A percentile compares a stretch with the other conserved stretches of the same genome.
Evolutionary conservation across 2,888 invertebrate genomes (phyloP).

Genomic region (Lobophora halterata): DNA sequence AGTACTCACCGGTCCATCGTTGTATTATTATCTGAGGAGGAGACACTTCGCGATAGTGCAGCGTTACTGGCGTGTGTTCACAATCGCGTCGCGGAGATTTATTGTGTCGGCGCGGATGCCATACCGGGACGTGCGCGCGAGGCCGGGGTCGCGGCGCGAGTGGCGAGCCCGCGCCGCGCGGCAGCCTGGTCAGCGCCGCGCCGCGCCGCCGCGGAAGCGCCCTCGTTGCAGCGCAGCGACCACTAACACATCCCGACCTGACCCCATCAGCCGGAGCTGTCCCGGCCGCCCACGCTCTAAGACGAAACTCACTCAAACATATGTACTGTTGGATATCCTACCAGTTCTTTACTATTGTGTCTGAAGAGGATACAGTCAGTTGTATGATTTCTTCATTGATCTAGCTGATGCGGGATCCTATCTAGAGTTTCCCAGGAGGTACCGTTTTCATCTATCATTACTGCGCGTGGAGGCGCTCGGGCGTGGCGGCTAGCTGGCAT

Average conservation of each 20-base stretch:
- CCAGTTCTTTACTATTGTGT: no score
- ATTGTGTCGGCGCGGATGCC: conserved; percentile 48
- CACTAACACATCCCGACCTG: conserved; percentile 24
- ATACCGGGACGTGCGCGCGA: conserved; percentile 55
- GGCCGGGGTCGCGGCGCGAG: conserved; percentile 63
- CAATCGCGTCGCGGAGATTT: conserved; percentile 51
- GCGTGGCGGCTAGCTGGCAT: conserved; percentile 15
- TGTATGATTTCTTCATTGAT: no score
- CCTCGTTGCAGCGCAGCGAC: conserved; percentile 22
- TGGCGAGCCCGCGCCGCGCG: conserved; percentile 38
- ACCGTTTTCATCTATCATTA: conserved; percentile 3
- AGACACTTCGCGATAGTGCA: conserved; percentile 29
- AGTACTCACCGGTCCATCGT: conserved; percentile 52
- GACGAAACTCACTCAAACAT: neutral
- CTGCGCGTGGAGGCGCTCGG: conserved; percentile 9
- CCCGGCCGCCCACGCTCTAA: no score
- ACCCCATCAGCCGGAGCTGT: conserved; percentile 15
- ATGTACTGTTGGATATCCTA: neutral
- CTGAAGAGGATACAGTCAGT: no score
- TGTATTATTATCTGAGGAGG: conserved; percentile 25
- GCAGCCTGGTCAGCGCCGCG: conserved; percentile 29
- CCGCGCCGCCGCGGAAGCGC: conserved; percentile 26
- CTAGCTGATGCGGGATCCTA: neutral
- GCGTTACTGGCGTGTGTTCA: conserved; percentile 41
- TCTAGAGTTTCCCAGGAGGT: conserved; percentile 3